Evolutionary conservation across 1,140 invertebrate genomes (phyloP).

Genomic region (Bemisia tabaci): DNA sequence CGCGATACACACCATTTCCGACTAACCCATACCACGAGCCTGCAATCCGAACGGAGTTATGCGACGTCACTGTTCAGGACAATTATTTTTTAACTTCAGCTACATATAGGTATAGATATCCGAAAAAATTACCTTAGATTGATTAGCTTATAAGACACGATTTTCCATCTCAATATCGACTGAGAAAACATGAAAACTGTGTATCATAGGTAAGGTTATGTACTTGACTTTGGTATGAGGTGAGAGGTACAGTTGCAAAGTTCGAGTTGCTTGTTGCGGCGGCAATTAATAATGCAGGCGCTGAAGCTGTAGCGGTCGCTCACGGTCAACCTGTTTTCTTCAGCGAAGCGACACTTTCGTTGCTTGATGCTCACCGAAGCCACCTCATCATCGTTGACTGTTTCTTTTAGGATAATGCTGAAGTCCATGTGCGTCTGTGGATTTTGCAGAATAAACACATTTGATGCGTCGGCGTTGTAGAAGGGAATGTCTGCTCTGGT

Average conservation of each 20-base stretch:
- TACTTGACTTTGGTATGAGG: too few species aligned
- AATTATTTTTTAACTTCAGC: too few species aligned
- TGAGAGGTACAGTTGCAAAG: slow-evolving; percentile 51
- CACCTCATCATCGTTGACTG: slow-evolving; percentile 42
- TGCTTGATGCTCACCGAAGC: slow-evolving; percentile 38
- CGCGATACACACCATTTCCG: too few species aligned
- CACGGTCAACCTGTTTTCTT: slow-evolving; percentile 44
- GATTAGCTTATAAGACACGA: too few species aligned
- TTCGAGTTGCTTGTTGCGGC: slow-evolving; percentile 42
- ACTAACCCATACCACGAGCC: too few species aligned
- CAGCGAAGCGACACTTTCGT: slow-evolving; percentile 44
- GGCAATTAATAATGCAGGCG: slow-evolving; percentile 50
- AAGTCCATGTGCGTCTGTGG: background rate
- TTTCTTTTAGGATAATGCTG: slow-evolving; percentile 33
- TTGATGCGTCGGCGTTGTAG: slow-evolving; percentile 31
- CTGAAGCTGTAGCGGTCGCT: slow-evolving; percentile 49
- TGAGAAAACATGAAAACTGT: too few species aligned
- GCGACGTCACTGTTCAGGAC: too few species aligned
- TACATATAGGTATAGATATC: too few species aligned
- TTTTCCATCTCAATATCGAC: too few species aligned
- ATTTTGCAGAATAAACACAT: slow-evolving; percentile 2
- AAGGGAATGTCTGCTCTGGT: slow-evolving; percentile 49
- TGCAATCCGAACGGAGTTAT: too few species aligned
- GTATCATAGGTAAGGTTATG: too few species aligned
- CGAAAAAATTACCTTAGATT: too few species aligned